Base-by-base conservation (phyloP, 2,888 invertebrate species). In the Conus canariensis region DNA sequence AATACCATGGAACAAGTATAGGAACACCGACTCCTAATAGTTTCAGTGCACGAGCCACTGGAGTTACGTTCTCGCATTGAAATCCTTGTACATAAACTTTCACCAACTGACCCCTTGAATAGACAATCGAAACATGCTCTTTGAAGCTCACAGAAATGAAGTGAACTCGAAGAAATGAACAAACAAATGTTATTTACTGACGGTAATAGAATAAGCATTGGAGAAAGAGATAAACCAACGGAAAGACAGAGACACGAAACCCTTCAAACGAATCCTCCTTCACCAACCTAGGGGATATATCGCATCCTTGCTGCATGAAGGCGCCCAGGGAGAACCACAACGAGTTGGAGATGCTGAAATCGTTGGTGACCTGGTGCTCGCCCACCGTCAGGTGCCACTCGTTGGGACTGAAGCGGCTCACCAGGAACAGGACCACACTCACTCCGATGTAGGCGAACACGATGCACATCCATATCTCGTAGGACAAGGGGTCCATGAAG, bases 241-340 rank as follows among this genome's bases (percentile, higher is more conserved):
- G n/a, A n/a, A 30, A 30, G 30, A 30, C 70, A 19, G 7, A 70
- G 1, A 70, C 2, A 14, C 7, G 19, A 70, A 8, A 14, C 22
- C 8, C n/a, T 22, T 7, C 16, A n/a, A n/a, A 22, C n/a, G n/a
- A 74, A 22, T n/a, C 74, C 74, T n/a, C n/a, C n/a, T n/a, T 16
- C 74, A 22, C 74, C n/a, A 8, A 98, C 98, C 98, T 98, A 25
- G 99, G 99, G 88, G 99, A 98, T 92, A 99, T 98, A 96, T 99
- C 99, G 95, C 99, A 98, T 91, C 99, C 99, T 97, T 99, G 99
- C 97, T 99, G 99, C 98, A 99, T 99, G 96, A 99, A 98, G 70
- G 99, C 99, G 58, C 99, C 99, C 92, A 99, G 97, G 0, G 99
- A 98, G 97, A 99, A 99, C 99, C 99, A 99, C 94, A 99, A 97